Base-by-base conservation (phyloP, 2,113 vertebrate genomes). In the Periophthalmodon schlosseri region DNA sequence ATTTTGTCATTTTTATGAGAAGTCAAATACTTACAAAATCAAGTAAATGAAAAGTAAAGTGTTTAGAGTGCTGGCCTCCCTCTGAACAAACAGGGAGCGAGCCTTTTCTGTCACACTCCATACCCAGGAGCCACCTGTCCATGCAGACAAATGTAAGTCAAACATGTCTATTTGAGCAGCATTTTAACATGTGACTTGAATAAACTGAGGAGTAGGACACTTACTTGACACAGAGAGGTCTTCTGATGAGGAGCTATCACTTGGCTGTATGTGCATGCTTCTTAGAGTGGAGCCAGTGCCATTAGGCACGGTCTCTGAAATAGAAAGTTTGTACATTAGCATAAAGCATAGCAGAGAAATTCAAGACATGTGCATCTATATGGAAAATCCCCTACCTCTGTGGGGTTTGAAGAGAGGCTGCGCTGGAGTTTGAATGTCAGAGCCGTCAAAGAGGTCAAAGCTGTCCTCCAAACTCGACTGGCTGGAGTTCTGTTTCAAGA, bases 41-140 rank as follows among this genome's bases (percentile, higher is more conserved):
- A 96, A 80, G 88, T 96, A 96, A 84, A 95, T 87, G 78, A 94
- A 83, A 76, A 96, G 92, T 24, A 96, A 16, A 4, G 84, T 85
- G 78, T 94, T 93, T 79, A 95, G 82, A 79, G 80, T 85, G 77
- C 85, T 90, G 69, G 89, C 74, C 57, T 87, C 89, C 71, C 89
- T 85, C 80, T 92, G 92, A 81, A 87, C 82, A 77, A 91, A 84
- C 66, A 88, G 69, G 0, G 72, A 72, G 13, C 84, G 74, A 52
- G 81, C 90, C 67, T 73, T 88, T 76, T 70, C 77, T 9, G 74
- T 87, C 70, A 90, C 71, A 0, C 0, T 91, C 83, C 75, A 89
- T 11, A 93, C 84, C 92, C 93, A 94, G 0, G 78, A 86, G 13
- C 77, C 72, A 49, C 86, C 93, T 94, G 79, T 57, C 39, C 16